A percentile compares a stretch with the other conserved stretches of the same genome.
These are phyloP conservation scores for Acanthochromis polyacanthus DNA, from an alignment of 2,113 vertebrate genomes.

Conservation along the genomic window DNA sequence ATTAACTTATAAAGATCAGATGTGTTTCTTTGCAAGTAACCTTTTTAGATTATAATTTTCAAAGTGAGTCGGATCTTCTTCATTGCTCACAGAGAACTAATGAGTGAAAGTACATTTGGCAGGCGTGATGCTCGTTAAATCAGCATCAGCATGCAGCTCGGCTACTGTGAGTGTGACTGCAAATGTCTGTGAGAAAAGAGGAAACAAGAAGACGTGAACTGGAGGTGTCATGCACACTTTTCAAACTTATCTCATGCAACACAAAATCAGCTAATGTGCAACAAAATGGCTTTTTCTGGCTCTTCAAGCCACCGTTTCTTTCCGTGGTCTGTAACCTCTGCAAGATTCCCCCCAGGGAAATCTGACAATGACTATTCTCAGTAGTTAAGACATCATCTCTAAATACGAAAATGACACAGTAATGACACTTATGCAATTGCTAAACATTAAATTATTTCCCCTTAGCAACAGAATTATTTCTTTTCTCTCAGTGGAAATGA, in stretches of 20 bases:
- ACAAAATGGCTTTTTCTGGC: neutral
- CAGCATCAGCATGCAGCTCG: conserved; percentile 39
- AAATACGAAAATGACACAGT: conserved; percentile 42
- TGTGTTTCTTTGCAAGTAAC: conserved; percentile 21
- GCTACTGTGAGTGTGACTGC: neutral
- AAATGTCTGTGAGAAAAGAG: conserved; percentile 14
- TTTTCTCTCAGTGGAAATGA: conserved; percentile 38
- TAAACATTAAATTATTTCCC: conserved; percentile 45
- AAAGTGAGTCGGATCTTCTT: conserved; percentile 15
- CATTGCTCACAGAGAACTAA: conserved; percentile 13
- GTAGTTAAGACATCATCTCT: neutral
- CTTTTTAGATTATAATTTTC: conserved; percentile 22
- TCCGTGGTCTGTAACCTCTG: conserved; percentile 4
- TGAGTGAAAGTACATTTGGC: neutral
- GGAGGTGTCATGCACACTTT: conserved; percentile 42
- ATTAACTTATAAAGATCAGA: neutral
- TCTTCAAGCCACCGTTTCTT: neutral
- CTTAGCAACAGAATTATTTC: conserved; percentile 14
- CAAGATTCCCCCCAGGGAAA: neutral
- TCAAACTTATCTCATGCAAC: conserved; percentile 14
- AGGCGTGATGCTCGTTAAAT: conserved; percentile 10
- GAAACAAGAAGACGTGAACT: conserved; percentile 4
- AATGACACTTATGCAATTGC: conserved; percentile 68
- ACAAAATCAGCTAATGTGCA: too few species aligned
- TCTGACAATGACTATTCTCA: conserved; percentile 9